These are phyloP conservation scores for Ariolimax columbianus DNA, from an alignment of 2,888 invertebrate genomes.

Conservation along the genomic window DNA sequence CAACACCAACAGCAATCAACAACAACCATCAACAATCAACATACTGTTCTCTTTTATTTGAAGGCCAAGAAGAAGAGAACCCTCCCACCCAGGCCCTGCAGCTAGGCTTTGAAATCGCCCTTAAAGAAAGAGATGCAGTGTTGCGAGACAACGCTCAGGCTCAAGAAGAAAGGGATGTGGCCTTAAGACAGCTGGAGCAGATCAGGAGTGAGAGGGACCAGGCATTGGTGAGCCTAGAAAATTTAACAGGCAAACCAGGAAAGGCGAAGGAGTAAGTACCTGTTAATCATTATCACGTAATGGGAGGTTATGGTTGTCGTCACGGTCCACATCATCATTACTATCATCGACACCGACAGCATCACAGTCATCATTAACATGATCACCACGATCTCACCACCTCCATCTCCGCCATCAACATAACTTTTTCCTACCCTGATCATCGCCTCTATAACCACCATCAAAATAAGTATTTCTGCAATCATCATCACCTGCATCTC, in stretches of 20 bases:
- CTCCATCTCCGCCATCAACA: too few species aligned
- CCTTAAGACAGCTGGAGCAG: constrained; percentile 69
- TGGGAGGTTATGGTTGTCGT: too few species aligned
- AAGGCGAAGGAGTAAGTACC: constrained; percentile 38
- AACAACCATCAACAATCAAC: too few species aligned
- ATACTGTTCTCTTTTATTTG: neutral
- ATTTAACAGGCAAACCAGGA: constrained; percentile 1
- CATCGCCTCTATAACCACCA: too few species aligned
- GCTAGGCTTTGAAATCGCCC: constrained; percentile 76
- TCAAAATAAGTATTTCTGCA: too few species aligned
- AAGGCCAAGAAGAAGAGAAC: constrained; percentile 61
- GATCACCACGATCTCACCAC: too few species aligned
- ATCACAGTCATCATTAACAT: too few species aligned
- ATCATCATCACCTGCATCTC: too few species aligned
- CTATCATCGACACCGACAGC: too few species aligned
- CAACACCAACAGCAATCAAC: too few species aligned
- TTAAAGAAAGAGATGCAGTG: constrained; percentile 76
- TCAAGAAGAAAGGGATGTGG: constrained; percentile 72
- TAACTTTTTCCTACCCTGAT: too few species aligned
- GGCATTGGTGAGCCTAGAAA: constrained; percentile 26
- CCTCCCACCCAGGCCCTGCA: constrained; percentile 75
- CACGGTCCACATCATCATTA: too few species aligned
- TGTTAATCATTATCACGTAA: neutral
- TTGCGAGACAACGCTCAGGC: constrained; percentile 76
- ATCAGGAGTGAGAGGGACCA: constrained; percentile 60